phyloP scores from a whole-genome alignment of 1,140 invertebrate species.

The Caenorhabditis inopinata region DNA sequence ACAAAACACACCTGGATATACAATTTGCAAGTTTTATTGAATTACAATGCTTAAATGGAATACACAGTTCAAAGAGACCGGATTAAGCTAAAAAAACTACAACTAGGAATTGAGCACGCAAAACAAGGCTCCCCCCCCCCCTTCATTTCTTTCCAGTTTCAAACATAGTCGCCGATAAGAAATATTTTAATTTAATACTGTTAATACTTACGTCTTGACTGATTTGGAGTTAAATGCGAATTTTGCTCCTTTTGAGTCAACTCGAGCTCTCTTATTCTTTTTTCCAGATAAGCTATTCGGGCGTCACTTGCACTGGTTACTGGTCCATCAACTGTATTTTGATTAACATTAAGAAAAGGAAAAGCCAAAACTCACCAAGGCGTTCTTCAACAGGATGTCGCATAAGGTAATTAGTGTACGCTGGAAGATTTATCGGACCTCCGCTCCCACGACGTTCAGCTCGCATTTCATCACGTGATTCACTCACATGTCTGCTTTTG shows the following conservation, averaged over 20 bases:
- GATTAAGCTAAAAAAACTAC: too few species aligned
- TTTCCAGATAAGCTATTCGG: neutral
- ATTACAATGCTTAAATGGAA: too few species aligned
- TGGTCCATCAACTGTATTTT: neutral
- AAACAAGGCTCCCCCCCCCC: too few species aligned
- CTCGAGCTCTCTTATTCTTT: neutral
- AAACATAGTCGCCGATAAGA: too few species aligned
- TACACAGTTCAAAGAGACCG: too few species aligned
- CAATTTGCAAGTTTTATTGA: too few species aligned
- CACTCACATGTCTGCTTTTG: conserved; percentile 1
- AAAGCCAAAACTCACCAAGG: neutral
- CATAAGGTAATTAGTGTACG: neutral
- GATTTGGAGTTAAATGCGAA: neutral
- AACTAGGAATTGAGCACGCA: too few species aligned
- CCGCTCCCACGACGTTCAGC: neutral
- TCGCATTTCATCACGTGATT: neutral
- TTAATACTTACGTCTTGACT: neutral
- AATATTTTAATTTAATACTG: too few species aligned
- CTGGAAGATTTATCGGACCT: neutral
- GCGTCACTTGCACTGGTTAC: neutral
- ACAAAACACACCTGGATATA: too few species aligned
- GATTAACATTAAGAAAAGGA: neutral
- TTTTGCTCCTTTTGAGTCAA: neutral
- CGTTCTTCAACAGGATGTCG: conserved; percentile 1
- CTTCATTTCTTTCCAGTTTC: too few species aligned